A percentile compares a stretch with the other conserved stretches of the same genome.
Evolutionary conservation across 2,888 invertebrate genomes (phyloP).

Genomic region (Ophion ellenae): DNA sequence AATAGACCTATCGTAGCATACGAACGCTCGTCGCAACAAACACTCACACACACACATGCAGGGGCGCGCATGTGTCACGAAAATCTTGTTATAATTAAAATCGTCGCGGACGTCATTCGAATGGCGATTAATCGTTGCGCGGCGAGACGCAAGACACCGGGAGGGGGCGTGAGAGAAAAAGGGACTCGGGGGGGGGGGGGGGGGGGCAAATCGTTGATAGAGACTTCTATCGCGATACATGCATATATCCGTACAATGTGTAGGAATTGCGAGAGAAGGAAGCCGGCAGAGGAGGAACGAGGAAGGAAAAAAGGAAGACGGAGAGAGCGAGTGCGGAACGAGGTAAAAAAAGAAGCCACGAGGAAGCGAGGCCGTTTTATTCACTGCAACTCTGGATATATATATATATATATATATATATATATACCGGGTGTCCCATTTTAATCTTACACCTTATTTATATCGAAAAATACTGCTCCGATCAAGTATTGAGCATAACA

Average conservation of each 20-base stretch:
- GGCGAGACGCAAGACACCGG: constrained; percentile 21
- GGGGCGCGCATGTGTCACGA: constrained; percentile 2
- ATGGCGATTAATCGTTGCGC: constrained; percentile 57
- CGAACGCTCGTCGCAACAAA: no score
- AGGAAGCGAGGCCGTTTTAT: constrained; percentile 73
- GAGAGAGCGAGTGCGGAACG: constrained; percentile 60
- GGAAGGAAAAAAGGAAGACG: constrained; percentile 3
- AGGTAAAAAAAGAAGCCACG: constrained; percentile 46
- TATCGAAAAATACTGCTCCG: no score
- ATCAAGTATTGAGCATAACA: no score
- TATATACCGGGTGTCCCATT: no score
- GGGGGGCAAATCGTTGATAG: constrained; percentile 53
- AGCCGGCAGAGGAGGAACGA: no score
- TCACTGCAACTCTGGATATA: constrained; percentile 42
- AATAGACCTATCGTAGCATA: not conserved
- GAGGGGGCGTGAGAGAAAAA: constrained; percentile 17
- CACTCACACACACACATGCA: no score
- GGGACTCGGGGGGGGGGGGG: not conserved
- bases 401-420: not conserved
- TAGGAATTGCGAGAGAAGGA: constrained; percentile 1
- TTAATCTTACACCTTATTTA: no score
- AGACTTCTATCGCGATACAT: constrained; percentile 20
- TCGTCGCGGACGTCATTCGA: constrained; percentile 59
- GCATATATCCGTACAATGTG: constrained; percentile 3
- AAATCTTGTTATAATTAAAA: constrained; percentile 58